Conservation (phyloP, 2,797 vertebrate species). For the Gallinago nigripennis region DNA sequence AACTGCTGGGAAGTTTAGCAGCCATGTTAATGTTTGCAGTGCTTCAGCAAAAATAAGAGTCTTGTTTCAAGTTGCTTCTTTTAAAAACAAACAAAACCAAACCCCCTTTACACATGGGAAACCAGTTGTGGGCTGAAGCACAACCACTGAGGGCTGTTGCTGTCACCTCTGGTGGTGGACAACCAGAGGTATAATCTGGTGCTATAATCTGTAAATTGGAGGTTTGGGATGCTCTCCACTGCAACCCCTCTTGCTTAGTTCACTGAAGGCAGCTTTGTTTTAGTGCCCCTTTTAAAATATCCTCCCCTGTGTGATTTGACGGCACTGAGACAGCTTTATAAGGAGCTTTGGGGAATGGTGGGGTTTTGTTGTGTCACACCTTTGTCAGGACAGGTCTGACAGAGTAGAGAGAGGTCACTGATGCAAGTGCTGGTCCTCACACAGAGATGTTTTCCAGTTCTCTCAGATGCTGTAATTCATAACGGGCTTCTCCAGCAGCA, state of each 20-base stretch:
- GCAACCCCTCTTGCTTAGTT: neutral
- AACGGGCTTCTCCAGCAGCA: neutral
- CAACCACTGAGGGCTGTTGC: accelerated
- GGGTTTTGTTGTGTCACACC: neutral
- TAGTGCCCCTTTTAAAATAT: accelerated
- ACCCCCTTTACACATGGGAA: neutral
- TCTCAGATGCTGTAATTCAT: neutral
- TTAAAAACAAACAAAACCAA: neutral
- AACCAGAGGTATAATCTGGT: too few relatives aligned
- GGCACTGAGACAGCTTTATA: accelerated
- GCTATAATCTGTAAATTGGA: accelerated
- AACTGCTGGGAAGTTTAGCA: neutral
- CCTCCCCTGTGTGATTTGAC: too few relatives aligned
- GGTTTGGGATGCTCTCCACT: neutral
- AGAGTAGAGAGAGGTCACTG: accelerated
- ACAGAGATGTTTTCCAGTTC: neutral
- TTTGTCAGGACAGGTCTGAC: neutral
- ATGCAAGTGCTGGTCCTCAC: neutral
- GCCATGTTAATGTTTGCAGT: neutral
- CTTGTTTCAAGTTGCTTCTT: neutral
- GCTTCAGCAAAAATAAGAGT: neutral
- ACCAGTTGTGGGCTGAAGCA: neutral
- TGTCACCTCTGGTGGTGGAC: neutral
- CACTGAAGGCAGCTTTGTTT: neutral
- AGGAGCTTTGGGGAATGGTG: neutral